Conservation (phyloP, 2,113 vertebrate genomes). For the Pollachius pollachius region DNA sequence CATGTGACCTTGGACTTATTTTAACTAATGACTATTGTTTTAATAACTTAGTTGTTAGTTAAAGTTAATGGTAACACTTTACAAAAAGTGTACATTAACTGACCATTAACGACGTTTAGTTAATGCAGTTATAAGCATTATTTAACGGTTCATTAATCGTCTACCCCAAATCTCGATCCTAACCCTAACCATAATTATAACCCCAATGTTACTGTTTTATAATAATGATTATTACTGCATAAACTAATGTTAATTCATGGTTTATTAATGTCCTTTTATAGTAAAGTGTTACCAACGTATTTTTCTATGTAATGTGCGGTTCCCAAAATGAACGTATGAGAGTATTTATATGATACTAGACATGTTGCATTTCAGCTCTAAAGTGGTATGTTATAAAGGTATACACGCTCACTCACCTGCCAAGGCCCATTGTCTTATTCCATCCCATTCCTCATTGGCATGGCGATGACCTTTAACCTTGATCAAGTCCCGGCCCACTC, state of each 20-base stretch:
- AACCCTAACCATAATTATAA: too few species aligned
- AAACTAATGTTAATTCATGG: neutral
- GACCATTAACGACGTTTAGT: too few species aligned
- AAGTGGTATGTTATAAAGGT: conserved; percentile 40
- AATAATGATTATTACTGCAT: neutral
- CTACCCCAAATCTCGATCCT: too few species aligned
- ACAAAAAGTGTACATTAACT: too few species aligned
- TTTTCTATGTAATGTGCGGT: too few species aligned
- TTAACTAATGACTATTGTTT: neutral
- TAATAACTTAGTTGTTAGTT: too few species aligned
- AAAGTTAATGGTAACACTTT: too few species aligned
- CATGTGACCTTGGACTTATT: neutral
- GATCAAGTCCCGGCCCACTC: conserved; percentile 60
- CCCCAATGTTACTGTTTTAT: too few species aligned
- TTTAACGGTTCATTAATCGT: too few species aligned
- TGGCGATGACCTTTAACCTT: conserved; percentile 59
- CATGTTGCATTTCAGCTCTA: conserved; percentile 37
- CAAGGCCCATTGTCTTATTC: conserved; percentile 66
- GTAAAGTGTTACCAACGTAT: too few species aligned
- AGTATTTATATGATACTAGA: neutral
- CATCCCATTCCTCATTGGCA: conserved; percentile 61
- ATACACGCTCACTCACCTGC: conserved; percentile 68
- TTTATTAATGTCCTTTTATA: neutral
- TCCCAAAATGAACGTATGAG: neutral
- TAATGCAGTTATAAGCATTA: too few species aligned